phyloP scores from a whole-genome alignment of 2,113 vertebrate genomes.

The Sapajus apella region DNA sequence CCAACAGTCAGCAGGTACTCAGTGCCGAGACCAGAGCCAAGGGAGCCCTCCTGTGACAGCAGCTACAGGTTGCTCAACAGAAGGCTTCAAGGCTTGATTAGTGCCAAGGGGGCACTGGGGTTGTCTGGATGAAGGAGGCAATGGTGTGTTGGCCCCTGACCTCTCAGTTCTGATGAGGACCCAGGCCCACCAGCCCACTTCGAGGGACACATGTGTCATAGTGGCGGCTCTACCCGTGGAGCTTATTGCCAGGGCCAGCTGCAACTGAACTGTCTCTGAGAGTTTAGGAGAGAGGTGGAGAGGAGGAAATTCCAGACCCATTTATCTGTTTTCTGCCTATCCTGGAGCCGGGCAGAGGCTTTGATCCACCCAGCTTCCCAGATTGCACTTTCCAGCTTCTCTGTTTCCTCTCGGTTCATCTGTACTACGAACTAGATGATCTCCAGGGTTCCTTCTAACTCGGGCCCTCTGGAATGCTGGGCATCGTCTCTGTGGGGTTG shows the following conservation, averaged over 20 bases:
- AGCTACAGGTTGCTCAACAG: background rate
- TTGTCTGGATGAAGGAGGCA: background rate
- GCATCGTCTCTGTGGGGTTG: background rate
- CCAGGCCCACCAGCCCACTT: background rate
- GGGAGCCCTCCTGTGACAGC: background rate
- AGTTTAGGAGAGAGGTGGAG: background rate
- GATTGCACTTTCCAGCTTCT: background rate
- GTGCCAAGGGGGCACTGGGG: background rate
- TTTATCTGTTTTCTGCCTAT: background rate
- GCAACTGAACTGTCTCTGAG: background rate
- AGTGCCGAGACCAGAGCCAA: background rate
- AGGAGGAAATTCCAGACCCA: background rate
- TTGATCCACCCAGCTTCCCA: background rate
- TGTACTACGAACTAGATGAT: background rate
- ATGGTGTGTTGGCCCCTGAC: background rate
- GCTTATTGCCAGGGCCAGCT: background rate
- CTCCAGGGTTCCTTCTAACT: background rate
- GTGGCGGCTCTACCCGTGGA: background rate
- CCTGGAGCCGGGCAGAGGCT: background rate
- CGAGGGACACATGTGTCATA: rapidly evolving
- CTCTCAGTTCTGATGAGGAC: background rate
- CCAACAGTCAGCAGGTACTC: background rate
- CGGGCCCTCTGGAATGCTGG: background rate
- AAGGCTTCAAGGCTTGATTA: background rate
- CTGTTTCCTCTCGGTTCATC: background rate